Evolutionary conservation across 2,113 vertebrate genomes (phyloP).

Genomic region (Eudyptes chrysolophus): DNA sequence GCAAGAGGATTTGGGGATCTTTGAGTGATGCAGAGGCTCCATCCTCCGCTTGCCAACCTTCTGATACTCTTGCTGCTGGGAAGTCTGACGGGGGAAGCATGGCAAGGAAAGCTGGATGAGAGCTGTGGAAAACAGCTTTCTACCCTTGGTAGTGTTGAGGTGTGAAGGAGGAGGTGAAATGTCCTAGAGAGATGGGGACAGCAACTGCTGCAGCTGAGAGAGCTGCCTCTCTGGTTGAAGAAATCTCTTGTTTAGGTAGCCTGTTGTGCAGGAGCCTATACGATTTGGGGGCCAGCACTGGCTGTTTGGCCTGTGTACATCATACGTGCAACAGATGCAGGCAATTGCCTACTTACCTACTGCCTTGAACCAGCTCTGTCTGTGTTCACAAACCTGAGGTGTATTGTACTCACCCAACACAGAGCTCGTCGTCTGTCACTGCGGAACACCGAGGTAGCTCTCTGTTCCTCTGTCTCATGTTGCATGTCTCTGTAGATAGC

Average conservation of each 20-base stretch:
- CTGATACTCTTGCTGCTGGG: neutral
- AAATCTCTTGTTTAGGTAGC: neutral
- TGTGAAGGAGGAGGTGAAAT: neutral
- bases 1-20: neutral
- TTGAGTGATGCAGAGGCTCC: neutral
- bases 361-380: neutral
- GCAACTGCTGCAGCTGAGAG: neutral
- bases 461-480: neutral
- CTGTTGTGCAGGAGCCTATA: neutral
- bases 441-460: fast-evolving
- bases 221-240: neutral
- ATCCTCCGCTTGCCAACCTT: neutral
- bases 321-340: neutral
- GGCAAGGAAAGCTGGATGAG: neutral
- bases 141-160: neutral
- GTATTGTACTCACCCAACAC: neutral
- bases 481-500: neutral
- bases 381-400: neutral
- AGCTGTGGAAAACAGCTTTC: neutral
- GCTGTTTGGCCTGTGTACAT: neutral
- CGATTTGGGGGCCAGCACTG: fast-evolving
- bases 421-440: neutral
- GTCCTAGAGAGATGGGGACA: neutral
- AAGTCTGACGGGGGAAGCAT: neutral
- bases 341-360: neutral